Base-by-base conservation (phyloP, 2,888 invertebrate species). In the Rhamphomyia laevipes region DNA sequence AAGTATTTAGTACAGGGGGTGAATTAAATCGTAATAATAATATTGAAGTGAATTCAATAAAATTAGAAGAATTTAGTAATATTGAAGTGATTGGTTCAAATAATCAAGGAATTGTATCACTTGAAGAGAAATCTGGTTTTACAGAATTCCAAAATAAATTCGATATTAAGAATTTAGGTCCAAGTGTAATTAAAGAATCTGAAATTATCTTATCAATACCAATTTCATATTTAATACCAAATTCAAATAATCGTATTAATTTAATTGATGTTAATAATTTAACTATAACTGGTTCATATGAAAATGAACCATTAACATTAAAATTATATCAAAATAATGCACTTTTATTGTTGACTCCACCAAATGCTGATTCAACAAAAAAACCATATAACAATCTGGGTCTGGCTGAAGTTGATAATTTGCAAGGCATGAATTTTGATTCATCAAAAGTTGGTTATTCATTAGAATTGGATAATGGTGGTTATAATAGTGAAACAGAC, bases 1-100 rank as follows among this genome's bases (percentile, higher is more conserved):
- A 64, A 46, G 67, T 68, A 7, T 69, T 64, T 31, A 70, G 70
- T 53, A 68, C 70, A 2, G 69, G 70, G 15, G 56, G 59, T 15
- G 70, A 71, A 48, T 49, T 53, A 4, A 64, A 59, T 52, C 59
- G 63, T 0, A 45, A 31, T 11, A 64, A 69, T 49, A 71, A 71
- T 53, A 51, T 59, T 18, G 54, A 61, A 11, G 57, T 44, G 1
- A 63, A 61, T 51, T 47, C 60, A 3, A 64, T 71, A 23, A 51
- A 60, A 3, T 53, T 70, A n/a, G 55, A 51, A 35, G 67, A 70
- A 52, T 65, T 59, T 50, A 70, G 68, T n/a, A 63, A 67, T 55
- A 62, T 71, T 27, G 70, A 70, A 58, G 63, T 65, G 3, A 60
- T 60, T 11, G 69, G n/a, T 21, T 16, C 37, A 40, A 12, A 6